These are phyloP conservation scores for Smittia aterrima DNA, from an alignment of 2,888 invertebrate genomes.

Conservation along the genomic window DNA sequence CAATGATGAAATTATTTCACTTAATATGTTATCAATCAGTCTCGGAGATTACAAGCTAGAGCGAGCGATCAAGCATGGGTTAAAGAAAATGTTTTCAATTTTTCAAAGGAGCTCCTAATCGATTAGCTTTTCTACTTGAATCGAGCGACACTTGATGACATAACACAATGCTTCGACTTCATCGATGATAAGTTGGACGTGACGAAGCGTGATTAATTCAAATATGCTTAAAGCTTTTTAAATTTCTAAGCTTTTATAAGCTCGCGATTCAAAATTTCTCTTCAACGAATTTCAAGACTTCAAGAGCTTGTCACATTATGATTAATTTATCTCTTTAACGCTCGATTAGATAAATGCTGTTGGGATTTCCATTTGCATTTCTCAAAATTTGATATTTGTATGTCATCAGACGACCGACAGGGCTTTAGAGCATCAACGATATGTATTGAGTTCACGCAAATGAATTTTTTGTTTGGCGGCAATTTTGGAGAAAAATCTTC, in stretches of 20 bases:
- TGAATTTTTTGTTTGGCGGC: too few species aligned
- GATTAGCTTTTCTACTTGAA: neutral
- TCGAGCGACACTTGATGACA: neutral
- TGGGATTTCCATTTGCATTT: too few species aligned
- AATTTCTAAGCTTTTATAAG: neutral
- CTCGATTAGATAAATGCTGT: too few species aligned
- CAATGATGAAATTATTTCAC: constrained; percentile 21
- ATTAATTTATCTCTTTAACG: too few species aligned
- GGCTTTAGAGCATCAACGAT: too few species aligned
- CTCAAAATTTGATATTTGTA: too few species aligned
- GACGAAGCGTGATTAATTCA: neutral
- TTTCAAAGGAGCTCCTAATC: neutral
- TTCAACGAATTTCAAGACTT: too few species aligned
- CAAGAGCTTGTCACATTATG: too few species aligned
- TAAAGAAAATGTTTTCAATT: neutral
- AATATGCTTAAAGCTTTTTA: neutral
- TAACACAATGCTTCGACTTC: neutral
- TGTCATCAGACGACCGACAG: too few species aligned
- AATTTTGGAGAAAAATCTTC: too few species aligned
- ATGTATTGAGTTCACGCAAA: too few species aligned
- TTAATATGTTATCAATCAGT: constrained; percentile 11
- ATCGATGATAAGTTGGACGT: neutral
- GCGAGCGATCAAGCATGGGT: neutral
- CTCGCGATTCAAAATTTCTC: neutral
- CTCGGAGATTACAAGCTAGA: neutral